Evolutionary conservation across 2,797 vertebrate species (phyloP).

Genomic region (Gallinago stenura): DNA sequence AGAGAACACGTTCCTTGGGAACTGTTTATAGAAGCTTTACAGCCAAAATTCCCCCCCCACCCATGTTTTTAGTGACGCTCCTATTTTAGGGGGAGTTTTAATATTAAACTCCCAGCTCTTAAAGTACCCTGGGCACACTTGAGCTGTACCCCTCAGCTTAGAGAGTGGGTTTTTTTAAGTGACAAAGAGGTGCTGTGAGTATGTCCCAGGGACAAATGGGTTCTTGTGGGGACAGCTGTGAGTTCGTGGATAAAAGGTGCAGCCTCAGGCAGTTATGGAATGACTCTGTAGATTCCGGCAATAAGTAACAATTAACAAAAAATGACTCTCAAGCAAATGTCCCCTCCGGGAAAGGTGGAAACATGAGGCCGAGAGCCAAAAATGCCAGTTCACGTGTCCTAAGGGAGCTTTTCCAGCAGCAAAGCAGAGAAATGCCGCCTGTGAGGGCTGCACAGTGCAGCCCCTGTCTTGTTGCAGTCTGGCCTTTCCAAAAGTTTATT

Average conservation of each 20-base stretch:
- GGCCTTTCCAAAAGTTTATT: constrained; percentile 23
- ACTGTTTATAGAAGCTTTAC: neutral
- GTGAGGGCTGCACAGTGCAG: neutral
- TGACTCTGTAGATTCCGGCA: neutral
- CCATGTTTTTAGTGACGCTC: neutral
- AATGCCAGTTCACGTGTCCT: neutral
- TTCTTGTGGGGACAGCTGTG: neutral
- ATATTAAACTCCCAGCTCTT: neutral
- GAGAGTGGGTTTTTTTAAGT: neutral
- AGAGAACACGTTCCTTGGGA: accelerated
- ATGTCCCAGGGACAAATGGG: neutral
- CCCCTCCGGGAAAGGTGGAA: neutral
- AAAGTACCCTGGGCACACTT: neutral
- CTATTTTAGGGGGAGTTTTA: neutral
- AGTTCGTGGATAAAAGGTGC: neutral
- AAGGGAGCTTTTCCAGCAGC: neutral
- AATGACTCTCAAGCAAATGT: neutral
- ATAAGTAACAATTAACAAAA: constrained; percentile 22
- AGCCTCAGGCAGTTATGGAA: neutral
- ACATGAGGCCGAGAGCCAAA: neutral
- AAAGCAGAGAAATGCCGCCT: neutral
- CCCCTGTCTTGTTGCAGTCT: neutral
- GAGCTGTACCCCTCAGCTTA: neutral
- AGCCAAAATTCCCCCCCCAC: neutral
- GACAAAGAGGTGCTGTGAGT: neutral